Evolutionary conservation across 2,888 invertebrate genomes (phyloP), one percentile per base, ranked within the genome.

Genomic region (Drosophila bunnanda): DNA sequence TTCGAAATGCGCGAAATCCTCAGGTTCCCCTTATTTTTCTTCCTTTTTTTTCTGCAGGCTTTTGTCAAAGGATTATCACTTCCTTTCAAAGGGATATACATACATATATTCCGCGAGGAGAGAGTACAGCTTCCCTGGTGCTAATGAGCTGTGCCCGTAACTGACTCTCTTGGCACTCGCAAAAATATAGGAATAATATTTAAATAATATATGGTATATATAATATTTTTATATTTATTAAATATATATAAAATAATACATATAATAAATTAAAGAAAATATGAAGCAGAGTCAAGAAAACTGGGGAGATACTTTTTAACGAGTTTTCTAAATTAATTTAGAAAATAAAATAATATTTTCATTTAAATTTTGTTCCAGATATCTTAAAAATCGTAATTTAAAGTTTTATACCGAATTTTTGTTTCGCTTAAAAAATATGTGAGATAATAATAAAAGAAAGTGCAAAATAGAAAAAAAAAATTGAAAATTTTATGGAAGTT

Each of bases 1-100:
- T 66, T 66, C 46, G 55, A 86, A 83, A 78, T 82, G 79, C 72
- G 82, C 80, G 61, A 88, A 84, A 84, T 82, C 70, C 59, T 67
- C 67, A 70, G 68, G 75, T 67, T 46, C n/a, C 28, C 1, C 28
- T 6, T 28, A n/a, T 28, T 46, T 30, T 48, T 28, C 7, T 30
- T n/a, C 65, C 12, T 17, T 30, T 70, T 20, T 41, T 25, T 44
- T 25, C 15, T 44, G 44, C 44, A 44, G 44, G 77, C 77, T 62
- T 88, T 88, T 88, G 88, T 88, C 76, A 82, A 84, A 88, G 87
- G 88, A 89, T 87, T 88, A 89, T 70, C 89, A 84, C 89, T 87
- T 83, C 73, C 73, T 69, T 55, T 75, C 36, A 22, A 52, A 52
- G 70, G 55, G 28, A 30, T 38, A 56, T 12, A 30, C 28, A n/a